Evolutionary conservation across 1,140 invertebrate genomes (phyloP).

Genomic region (Aphelinus atriplicis): DNA sequence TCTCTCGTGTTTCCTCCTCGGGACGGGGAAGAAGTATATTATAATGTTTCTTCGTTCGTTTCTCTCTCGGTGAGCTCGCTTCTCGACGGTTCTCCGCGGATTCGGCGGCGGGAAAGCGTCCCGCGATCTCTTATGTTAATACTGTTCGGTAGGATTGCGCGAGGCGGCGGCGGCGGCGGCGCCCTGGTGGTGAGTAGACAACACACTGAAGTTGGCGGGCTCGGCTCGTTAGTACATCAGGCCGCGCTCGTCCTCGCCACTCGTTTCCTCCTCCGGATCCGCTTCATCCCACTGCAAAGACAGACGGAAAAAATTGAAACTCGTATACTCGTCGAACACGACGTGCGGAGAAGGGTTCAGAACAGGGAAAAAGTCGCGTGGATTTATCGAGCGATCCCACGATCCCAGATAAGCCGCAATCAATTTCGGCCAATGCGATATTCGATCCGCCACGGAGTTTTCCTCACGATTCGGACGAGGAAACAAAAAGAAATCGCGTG

Average conservation of each 20-base stretch:
- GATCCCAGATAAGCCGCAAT: too few relatives aligned
- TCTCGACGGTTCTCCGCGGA: not conserved
- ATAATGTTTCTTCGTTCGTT: too few relatives aligned
- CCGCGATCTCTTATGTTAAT: constrained; percentile 22
- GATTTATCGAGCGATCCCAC: too few relatives aligned
- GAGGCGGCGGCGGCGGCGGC: not conserved
- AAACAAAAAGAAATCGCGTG: too few relatives aligned
- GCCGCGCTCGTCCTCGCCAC: constrained; percentile 10
- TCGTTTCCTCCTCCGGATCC: constrained; percentile 25
- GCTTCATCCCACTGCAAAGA: constrained; percentile 47
- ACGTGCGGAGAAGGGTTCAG: not conserved
- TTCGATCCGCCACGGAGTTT: too few relatives aligned
- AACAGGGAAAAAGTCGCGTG: not conserved
- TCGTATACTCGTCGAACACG: too few relatives aligned
- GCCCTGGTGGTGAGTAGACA: not conserved
- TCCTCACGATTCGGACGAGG: too few relatives aligned
- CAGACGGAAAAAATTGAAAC: too few relatives aligned
- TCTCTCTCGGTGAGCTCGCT: too few relatives aligned
- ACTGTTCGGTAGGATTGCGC: constrained; percentile 30
- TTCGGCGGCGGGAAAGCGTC: too few relatives aligned
- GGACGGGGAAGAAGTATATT: not conserved
- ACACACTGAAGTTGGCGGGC: not conserved
- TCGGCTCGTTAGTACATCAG: constrained; percentile 2
- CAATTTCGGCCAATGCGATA: too few relatives aligned
- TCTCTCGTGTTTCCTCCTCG: not conserved